Evolutionary conservation across 2,888 invertebrate genomes (phyloP).

Genomic region (Meloe dianella): DNA sequence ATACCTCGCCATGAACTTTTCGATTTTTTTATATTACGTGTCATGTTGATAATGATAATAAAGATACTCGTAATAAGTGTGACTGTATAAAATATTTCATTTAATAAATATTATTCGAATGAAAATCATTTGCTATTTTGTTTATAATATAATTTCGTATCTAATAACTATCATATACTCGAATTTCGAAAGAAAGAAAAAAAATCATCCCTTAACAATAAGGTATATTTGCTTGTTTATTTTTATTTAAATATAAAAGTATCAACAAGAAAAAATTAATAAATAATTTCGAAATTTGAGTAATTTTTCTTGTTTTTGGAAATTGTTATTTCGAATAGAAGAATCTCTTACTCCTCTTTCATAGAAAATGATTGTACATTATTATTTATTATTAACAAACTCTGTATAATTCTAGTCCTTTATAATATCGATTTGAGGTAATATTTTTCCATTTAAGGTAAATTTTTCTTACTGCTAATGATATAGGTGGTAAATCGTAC

Average conservation of each 20-base stretch:
- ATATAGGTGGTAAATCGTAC: neutral
- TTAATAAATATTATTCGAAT: conserved; percentile 29
- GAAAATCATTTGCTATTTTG: conserved; percentile 28
- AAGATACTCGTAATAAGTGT: conserved; percentile 32
- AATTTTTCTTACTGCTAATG: neutral
- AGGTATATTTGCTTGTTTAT: neutral
- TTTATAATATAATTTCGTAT: conserved; percentile 13
- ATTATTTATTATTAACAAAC: conserved; percentile 3
- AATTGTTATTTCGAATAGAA: conserved; percentile 9
- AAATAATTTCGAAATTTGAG: neutral
- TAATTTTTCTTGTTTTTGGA: neutral
- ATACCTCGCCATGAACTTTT: conserved; percentile 43
- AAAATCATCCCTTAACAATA: too few species aligned
- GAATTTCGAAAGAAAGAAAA: neutral
- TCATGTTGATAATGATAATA: conserved; percentile 27
- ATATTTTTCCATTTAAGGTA: neutral
- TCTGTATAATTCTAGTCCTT: conserved; percentile 9
- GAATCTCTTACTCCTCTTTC: conserved; percentile 11
- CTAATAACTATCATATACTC: neutral
- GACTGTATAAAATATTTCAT: conserved; percentile 29
- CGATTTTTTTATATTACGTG: conserved; percentile 30
- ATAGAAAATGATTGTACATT: neutral
- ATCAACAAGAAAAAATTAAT: neutral
- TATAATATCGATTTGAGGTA: conserved; percentile 5
- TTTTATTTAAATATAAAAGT: conserved; percentile 2